Base-by-base conservation (phyloP, 2,888 invertebrate species). In the Strigamia crassipes region DNA sequence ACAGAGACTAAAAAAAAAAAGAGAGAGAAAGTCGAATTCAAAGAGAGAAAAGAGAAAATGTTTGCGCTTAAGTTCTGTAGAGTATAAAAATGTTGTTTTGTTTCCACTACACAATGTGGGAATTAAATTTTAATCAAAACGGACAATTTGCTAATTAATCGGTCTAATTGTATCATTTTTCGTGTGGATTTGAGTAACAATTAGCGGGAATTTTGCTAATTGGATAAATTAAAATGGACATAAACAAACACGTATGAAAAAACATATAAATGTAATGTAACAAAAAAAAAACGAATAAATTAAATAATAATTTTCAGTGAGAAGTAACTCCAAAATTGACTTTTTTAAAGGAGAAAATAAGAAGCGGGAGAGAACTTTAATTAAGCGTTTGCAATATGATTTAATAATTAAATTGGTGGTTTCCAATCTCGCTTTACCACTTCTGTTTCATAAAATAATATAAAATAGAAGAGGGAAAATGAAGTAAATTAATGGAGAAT, bases 401-500 rank as follows among this genome's bases (percentile, higher is more conserved):
- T 56, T 18, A 56, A 56, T 56, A 56, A 56, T 56, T 56, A 56
- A 56, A 56, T n/a, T 46, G n/a, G 56, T 18, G 56, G 56, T 56
- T 56, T 56, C 56, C 56, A 56, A 18, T 56, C 56, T 56, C 56
- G 56, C 18, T 18, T 4, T 18, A 6, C 18, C 56, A 56, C 56
- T 9, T n/a, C 51, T 56, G 18, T 56, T 56, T 46, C 18, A 18
- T 56, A 18, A n/a, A 56, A 56, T 56, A 56, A 56, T 56, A 18
- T n/a, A n/a, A 46, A 46, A 46, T 2, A 13, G 42, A 42, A 42
- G 5, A 42, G 1, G n/a, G 6, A 18, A 56, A 18, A 56, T 18
- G 56, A 56, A 46, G 46, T 46, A 46, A 56, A 56, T 56, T 56
- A 56, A 56, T 56, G 18, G 56, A n/a, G n/a, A 56, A 56, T 56